A percentile compares a stretch with the other conserved stretches of the same genome.
Conservation (phyloP, 2,888 invertebrate species). For the Ferrisia virgata region DNA sequence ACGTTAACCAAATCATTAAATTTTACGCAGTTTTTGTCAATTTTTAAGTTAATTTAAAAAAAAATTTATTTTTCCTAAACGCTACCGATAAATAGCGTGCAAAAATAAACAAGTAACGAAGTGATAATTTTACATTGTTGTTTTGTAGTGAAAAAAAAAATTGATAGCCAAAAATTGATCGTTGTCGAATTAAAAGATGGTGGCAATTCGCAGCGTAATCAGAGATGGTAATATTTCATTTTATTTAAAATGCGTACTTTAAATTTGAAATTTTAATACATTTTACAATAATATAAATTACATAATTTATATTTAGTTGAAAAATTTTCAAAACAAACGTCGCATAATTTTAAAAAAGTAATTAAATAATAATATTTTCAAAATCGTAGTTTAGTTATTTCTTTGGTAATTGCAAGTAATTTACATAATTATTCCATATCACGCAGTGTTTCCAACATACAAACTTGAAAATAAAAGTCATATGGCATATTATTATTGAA, state of each 20-base stretch:
- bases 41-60: neutral
- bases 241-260: neutral
- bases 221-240: neutral
- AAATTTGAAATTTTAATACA: neutral
- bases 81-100: neutral
- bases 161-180: neutral
- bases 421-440: neutral
- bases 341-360: neutral
- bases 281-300: neutral
- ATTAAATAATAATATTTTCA: neutral
- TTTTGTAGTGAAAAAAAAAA: neutral
- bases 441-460: neutral
- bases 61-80: neutral
- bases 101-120: neutral
- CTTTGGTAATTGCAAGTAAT: neutral
- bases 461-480: neutral
- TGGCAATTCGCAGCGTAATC: neutral
- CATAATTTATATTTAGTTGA: neutral
- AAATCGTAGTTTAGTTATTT: neutral
- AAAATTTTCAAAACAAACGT: neutral
- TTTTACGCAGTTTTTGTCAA: neutral
- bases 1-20: neutral
- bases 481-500: neutral
- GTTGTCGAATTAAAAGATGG: neutral
- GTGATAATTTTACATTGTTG: conserved; percentile 24